Base-by-base conservation (phyloP, 2,888 invertebrate species). In the Eulithis prunata region DNA sequence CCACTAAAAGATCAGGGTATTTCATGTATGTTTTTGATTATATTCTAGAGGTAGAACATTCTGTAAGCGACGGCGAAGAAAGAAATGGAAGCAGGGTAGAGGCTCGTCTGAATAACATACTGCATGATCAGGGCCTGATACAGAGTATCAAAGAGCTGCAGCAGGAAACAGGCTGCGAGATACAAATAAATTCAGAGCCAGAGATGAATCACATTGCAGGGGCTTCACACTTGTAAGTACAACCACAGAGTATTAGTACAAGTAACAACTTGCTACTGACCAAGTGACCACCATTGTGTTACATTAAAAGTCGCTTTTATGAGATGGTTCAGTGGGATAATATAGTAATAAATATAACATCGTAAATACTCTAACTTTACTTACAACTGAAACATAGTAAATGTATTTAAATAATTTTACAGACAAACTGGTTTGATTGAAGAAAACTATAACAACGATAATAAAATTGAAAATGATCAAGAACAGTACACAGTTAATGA, bases 131-230 rank as follows among this genome's bases (percentile, higher is more conserved):
- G 10, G 62, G 64, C 46, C 53, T 67, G 14, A 62, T 66, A 10
- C 58, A 64, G 13, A 70, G 69, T 47, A 66, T 70, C 6, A 62
- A 54, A 4, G 60, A 70, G 11, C 46, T 70, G 10, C 62, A 70
- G 28, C 53, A 64, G 28, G 57, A 11, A 3, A 69, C 59, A 11
- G 65, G 69, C 49, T 69, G 68, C 45, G 68, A 68, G 28, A 61
- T 68, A 36, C 57, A 55, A 8, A 49, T 68, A 36, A 47, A 57
- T 13, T 3, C 59, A 14, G 55, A 47, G 58, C 51, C 45, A 4
- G 57, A 54, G 3, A 55, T 36, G 3, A 36, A 49, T 57, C 46
- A 12, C 5, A 46, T n/a, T 8, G 14, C 36, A 5, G 57, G n/a
- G 0, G 13, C n/a, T 2, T 32, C 51, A 4, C 38, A 46, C 45